Base-by-base conservation (phyloP, 2,797 vertebrate genomes). In the Chaetophractus vellerosus region DNA sequence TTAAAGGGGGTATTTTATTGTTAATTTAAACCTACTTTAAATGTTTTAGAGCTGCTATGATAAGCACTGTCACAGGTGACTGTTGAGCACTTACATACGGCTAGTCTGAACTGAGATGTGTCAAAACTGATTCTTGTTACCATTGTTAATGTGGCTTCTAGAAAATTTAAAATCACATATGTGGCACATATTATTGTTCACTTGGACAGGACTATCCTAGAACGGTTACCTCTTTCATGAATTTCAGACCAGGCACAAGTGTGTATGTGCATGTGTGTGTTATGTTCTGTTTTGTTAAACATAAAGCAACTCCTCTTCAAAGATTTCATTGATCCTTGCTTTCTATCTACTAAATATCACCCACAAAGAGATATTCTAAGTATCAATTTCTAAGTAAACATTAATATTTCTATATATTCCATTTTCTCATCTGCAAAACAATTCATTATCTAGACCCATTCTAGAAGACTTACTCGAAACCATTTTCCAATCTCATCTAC, bases 301-400 rank as follows among this genome's bases (percentile, higher is more conserved):
- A 72, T 23, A 78, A 95, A 90, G 55, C 19, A 86, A 52, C 16
- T 41, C 10, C 9, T 24, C 24, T 86, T 88, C 21, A 5, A 31
- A 80, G 69, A 74, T 81, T 66, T 28, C 31, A 28, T 45, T 63
- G 55, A 0, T 61, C 31, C 21, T 76, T 72, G 45, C n/a, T 72
- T 91, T 61, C 59, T 24, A 75, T 82, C 36, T 76, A 93, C 23
- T 82, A 90, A 19, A 92, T 66, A 50, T 23, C 68, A 15, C 41
- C 76, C 96, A 92, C 93, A 95, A 97, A 91, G 1, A 96, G 48
- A 48, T 63, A 79, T 12, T 28, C 0, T 12, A 69, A 48, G 16
- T 28, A 48, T 31, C 28, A 28, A 50, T 55, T 55, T 55, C 52
- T 55, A 19, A 55, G 52, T 55, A 55, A 55, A 55, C 21, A 55